Conservation (phyloP, 2,113 vertebrate species). For the Cryptotis parvus region DNA sequence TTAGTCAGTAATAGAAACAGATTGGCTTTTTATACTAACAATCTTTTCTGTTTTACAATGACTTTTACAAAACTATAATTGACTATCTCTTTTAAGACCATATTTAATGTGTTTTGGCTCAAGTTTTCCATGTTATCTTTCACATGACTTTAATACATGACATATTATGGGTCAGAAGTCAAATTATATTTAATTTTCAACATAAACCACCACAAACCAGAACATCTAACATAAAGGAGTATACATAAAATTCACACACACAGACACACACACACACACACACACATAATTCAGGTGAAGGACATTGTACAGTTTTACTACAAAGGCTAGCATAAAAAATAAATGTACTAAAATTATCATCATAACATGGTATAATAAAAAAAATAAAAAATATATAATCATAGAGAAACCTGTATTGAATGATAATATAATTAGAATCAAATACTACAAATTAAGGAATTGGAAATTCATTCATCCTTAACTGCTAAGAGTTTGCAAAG, state of each 20-base stretch:
- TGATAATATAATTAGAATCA: background rate
- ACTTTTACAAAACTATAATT: constrained; percentile 62
- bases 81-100: constrained; percentile 47
- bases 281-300: background rate
- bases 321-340: background rate
- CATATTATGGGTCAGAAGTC: constrained; percentile 40
- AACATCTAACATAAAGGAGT: background rate
- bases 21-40: constrained; percentile 53
- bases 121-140: constrained; percentile 59
- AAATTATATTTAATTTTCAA: constrained; percentile 49
- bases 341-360: background rate
- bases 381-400: background rate
- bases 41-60: constrained; percentile 41
- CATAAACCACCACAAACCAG: background rate
- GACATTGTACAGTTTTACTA: background rate
- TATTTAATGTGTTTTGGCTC: constrained; percentile 59
- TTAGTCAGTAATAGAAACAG: constrained; percentile 62
- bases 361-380: no score
- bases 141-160: background rate
- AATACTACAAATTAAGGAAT: background rate
- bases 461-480: background rate
- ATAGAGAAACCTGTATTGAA: background rate
- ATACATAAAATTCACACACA: background rate
- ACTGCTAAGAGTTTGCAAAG: background rate
- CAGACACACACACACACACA: no score